Evolutionary conservation across 2,888 invertebrate genomes (phyloP), one percentile per base, ranked within the genome.

Genomic region (Leptopterna dolabrata): DNA sequence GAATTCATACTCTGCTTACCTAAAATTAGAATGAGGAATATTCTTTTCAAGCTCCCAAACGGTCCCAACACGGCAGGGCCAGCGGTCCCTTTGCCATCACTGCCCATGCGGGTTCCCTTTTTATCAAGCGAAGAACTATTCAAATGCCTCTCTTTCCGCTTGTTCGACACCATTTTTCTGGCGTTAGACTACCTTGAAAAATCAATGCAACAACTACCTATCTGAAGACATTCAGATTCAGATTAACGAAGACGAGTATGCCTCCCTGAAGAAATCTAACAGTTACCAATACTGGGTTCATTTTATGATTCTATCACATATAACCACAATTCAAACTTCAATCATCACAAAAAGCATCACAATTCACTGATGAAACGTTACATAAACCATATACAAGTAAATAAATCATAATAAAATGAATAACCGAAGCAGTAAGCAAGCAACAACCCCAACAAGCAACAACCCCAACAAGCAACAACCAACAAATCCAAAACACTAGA

Each of bases 31-130:
- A 83, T 83, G 0, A 83, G 9, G 30, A 83, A 70, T 11, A 83
- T 70, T 30, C 83, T 55, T 41, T 83, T 83, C 63, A 83, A 70
- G 36, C 70, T 70, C 19, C 83, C 83, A 83, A 83, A 83, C 4
- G 83, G 83, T 43, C 63, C 70, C 13, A 70, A 24, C n/a, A 78
- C 27, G 9, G 27, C 45, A 14, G n/a, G 14, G 27, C 63, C 24
- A 4, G 63, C 9, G 63, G 24, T 24, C 0, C 63, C 63, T 63
- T 63, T 63, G 63, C n/a, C 63, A 24, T 55, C 55, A 19, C 11
- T 19, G 63, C 63, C 19, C 3, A 13, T 24, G 24, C 63, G 63
- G 4, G 24, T 27, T 7, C 63, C 19, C 13, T 24, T 63, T 27
- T 24, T 63, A 0, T 63, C 63, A 24, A 9, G 9, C 63, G 63